Conservation (phyloP, 2,888 invertebrate genomes). For the Patella depressa region DNA sequence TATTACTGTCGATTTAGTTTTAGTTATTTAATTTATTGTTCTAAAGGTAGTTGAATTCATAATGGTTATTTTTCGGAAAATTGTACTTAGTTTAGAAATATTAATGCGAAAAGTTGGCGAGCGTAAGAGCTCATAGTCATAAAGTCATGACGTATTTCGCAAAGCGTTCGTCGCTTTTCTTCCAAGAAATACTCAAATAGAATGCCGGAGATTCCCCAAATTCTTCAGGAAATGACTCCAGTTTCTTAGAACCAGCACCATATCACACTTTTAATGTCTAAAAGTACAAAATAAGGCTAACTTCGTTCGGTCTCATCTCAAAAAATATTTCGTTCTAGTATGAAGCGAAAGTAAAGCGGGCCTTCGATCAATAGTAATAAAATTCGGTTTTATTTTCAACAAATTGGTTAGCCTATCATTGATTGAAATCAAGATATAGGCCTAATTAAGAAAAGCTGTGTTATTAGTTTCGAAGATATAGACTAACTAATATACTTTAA, state of each 20-base stretch:
- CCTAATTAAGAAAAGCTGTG: no score
- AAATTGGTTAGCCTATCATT: no score
- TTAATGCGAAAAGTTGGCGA: no score
- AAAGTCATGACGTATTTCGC: no score
- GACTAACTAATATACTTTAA: neutral
- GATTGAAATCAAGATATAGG: no score
- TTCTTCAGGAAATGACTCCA: conserved; percentile 17
- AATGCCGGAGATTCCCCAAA: conserved; percentile 25
- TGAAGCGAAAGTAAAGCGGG: no score
- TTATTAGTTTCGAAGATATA: neutral
- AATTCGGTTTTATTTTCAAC: no score
- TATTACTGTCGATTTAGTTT: neutral
- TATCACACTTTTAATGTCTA: neutral
- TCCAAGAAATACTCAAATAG: no score
- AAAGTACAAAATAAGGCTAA: neutral
- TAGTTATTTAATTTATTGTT: no score
- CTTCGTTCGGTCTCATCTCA: neutral
- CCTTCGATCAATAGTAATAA: no score
- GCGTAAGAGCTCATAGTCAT: no score
- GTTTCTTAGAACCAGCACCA: neutral
- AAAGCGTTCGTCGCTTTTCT: neutral
- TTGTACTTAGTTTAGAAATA: neutral
- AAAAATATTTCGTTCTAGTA: no score
- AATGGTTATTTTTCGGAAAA: neutral
- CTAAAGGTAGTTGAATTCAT: neutral